phyloP scores from a whole-genome alignment of 2,888 invertebrate species.

The Keiferia lycopersicella region DNA sequence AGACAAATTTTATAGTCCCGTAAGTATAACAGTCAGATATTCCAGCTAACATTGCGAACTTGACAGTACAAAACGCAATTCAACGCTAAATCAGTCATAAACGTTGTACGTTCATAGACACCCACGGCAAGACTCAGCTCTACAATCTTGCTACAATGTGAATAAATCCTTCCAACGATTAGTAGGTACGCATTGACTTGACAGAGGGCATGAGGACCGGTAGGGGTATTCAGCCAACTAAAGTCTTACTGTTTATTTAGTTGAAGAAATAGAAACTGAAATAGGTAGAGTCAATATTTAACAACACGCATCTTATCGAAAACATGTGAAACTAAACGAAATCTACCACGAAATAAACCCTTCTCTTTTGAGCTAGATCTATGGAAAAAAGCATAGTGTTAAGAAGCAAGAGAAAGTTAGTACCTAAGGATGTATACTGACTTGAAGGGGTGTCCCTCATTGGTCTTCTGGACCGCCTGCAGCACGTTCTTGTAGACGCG shows the following conservation, averaged over 20 bases:
- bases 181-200: background rate
- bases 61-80: background rate
- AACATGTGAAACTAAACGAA: background rate
- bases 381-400: background rate
- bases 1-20: too few species aligned
- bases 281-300: background rate
- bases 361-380: background rate
- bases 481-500: constrained; percentile 97
- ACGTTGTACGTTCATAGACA: background rate
- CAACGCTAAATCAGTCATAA: background rate
- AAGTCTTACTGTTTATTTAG: background rate
- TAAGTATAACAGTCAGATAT: background rate
- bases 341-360: background rate
- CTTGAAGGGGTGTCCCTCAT: constrained; percentile 99
- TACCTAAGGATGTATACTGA: constrained; percentile 71
- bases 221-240: background rate
- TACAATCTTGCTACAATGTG: too few species aligned
- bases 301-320: background rate
- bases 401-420: constrained; percentile 6
- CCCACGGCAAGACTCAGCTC: background rate
- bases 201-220: background rate
- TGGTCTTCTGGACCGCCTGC: constrained; percentile 97
- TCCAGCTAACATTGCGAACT: background rate
- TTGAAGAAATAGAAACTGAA: background rate
- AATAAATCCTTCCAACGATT: too few species aligned